Evolutionary conservation across 2,797 vertebrate species (phyloP).

Genomic region (Kryptolebias ocellatus): DNA sequence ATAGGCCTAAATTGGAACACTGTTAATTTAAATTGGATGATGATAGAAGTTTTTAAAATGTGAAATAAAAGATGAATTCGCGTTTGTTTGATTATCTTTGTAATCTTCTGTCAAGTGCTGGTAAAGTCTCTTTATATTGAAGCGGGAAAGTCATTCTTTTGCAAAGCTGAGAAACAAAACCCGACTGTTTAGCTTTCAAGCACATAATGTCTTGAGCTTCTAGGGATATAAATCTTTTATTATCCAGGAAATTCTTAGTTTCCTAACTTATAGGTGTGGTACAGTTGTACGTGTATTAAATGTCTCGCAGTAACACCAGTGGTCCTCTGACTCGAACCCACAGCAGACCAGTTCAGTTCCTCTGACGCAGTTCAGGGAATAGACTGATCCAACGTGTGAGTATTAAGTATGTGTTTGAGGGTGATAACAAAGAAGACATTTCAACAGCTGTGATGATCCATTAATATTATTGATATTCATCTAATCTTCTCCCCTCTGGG

Average conservation of each 20-base stretch:
- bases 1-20: neutral
- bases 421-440: conserved; percentile 42
- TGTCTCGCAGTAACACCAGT: conserved; percentile 73
- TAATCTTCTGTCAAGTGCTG: no score
- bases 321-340: conserved; percentile 50
- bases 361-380: conserved; percentile 65
- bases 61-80: no score
- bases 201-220: conserved; percentile 64
- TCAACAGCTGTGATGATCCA: conserved; percentile 53
- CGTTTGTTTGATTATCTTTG: no score
- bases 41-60: neutral
- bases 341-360: conserved; percentile 54
- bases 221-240: conserved; percentile 74
- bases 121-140: neutral
- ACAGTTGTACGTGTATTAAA: conserved; percentile 70
- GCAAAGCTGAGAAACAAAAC: conserved; percentile 37
- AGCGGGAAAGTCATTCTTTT: conserved; percentile 34
- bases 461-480: conserved; percentile 69
- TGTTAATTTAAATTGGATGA: neutral
- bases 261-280: conserved; percentile 79
- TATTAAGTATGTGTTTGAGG: conserved; percentile 28
- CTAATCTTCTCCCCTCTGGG: conserved; percentile 66
- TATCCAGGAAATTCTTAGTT: conserved; percentile 79
- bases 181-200: conserved; percentile 72
- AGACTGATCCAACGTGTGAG: conserved; percentile 36